Conservation (phyloP, 1,140 invertebrate species). For the Drosophila orena region DNA sequence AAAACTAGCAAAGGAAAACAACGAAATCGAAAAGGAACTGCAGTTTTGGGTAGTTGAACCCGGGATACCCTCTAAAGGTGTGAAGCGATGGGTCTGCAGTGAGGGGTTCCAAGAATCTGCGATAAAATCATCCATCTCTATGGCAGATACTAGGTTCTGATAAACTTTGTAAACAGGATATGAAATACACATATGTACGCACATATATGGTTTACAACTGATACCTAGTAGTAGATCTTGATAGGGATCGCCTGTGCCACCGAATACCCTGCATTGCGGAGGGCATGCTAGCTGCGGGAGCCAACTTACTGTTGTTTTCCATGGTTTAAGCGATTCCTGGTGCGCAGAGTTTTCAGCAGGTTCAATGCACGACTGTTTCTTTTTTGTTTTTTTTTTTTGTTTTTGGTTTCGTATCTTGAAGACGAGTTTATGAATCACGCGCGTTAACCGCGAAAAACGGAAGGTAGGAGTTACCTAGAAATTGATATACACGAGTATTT, state of each 20-base stretch:
- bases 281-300: conserved; percentile 13
- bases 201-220: too few species aligned
- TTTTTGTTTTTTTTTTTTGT: neutral
- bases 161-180: too few species aligned
- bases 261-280: neutral
- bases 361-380: conserved; percentile 63
- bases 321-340: conserved; percentile 40
- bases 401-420: conserved; percentile 17
- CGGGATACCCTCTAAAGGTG: neutral
- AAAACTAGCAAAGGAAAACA: conserved; percentile 31
- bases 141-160: too few species aligned
- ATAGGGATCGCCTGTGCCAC: too few species aligned
- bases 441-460: conserved; percentile 62
- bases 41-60: conserved; percentile 11
- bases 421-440: conserved; percentile 74
- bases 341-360: conserved; percentile 50
- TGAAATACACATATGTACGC: too few species aligned
- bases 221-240: too few species aligned
- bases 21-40: conserved; percentile 27
- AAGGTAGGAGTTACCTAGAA: conserved; percentile 64
- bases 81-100: too few species aligned
- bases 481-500: conserved; percentile 55
- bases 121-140: neutral
- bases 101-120: too few species aligned
- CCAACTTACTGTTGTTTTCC: conserved; percentile 37